Evolutionary conservation across 1,140 invertebrate species (phyloP).

Genomic region (Bombus picipes): DNA sequence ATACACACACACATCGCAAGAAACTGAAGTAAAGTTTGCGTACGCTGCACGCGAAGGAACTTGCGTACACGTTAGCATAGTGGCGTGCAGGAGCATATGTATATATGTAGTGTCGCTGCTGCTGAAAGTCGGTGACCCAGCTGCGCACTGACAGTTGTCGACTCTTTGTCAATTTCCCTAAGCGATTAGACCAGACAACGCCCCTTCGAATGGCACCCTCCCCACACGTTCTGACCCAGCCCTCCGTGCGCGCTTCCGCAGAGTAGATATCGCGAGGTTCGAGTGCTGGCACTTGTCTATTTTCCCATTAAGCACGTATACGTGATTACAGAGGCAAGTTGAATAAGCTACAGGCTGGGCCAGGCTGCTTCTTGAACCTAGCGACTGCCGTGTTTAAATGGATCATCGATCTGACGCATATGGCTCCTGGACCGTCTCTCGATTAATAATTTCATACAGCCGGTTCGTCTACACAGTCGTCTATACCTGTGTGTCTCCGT

Average conservation of each 20-base stretch:
- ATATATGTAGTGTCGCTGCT: slow-evolving; percentile 27
- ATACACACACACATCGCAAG: neutral
- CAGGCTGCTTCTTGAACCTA: slow-evolving; percentile 36
- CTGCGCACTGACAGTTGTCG: slow-evolving; percentile 76
- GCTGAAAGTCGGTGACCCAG: slow-evolving; percentile 73
- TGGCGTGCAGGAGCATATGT: slow-evolving; percentile 24
- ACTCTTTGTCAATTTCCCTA: slow-evolving; percentile 78
- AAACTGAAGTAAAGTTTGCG: neutral
- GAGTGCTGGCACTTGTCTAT: slow-evolving; percentile 68
- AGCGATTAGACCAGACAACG: slow-evolving; percentile 71
- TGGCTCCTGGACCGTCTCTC: slow-evolving; percentile 35
- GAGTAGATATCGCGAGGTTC: slow-evolving; percentile 54
- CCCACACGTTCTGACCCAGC: slow-evolving; percentile 21
- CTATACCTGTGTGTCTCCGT: no score
- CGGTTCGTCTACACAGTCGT: neutral
- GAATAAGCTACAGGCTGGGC: slow-evolving; percentile 39
- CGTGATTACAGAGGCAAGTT: slow-evolving; percentile 64
- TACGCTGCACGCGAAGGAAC: neutral
- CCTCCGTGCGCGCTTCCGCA: slow-evolving; percentile 43
- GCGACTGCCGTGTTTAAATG: slow-evolving; percentile 53
- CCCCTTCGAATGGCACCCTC: slow-evolving; percentile 53
- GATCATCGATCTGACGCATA: slow-evolving; percentile 58
- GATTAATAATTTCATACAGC: slow-evolving; percentile 46
- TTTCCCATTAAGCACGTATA: slow-evolving; percentile 73
- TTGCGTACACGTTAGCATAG: neutral